Percentiles rank a stretch among this genome's conserved stretches.
phyloP scores from a whole-genome alignment of 2,113 vertebrate species.

The Sinocyclocheilus anophthalmus region DNA sequence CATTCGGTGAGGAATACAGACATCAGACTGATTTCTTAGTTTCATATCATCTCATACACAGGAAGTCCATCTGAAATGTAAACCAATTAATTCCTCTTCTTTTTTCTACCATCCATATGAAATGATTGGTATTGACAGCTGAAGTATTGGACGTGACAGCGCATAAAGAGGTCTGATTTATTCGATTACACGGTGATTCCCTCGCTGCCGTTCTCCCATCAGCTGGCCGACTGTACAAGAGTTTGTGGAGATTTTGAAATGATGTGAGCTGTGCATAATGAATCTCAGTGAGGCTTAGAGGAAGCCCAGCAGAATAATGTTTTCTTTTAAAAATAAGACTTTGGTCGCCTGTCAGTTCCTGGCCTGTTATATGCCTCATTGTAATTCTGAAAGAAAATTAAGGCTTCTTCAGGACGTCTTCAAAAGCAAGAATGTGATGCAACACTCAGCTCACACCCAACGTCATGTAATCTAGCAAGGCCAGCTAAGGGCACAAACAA shows the following conservation, averaged over 20 bases:
- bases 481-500: not conserved
- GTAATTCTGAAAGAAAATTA: conserved; percentile 4
- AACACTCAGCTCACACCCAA: not conserved
- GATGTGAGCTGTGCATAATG: conserved; percentile 37
- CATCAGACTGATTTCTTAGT: not conserved
- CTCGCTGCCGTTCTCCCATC: conserved; percentile 42
- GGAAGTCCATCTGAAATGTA: not conserved
- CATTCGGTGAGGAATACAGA: not conserved
- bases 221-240: conserved; percentile 24
- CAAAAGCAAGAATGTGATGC: too few relatives aligned
- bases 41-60: not conserved
- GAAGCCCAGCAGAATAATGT: conserved; percentile 31
- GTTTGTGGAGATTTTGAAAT: conserved; percentile 24
- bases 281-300: conserved; percentile 39
- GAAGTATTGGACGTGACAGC: conserved; percentile 73
- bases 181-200: conserved; percentile 64
- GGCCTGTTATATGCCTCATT: not conserved
- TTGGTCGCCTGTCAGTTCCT: not conserved
- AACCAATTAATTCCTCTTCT: not conserved
- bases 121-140: conserved; percentile 51
- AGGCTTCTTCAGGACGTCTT: not conserved
- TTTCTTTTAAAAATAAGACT: conserved; percentile 42
- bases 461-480: not conserved
- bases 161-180: conserved; percentile 67
- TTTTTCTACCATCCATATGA: conserved; percentile 24